Evolutionary conservation across 2,888 invertebrate genomes (phyloP).

Genomic region (Melanostoma scalare): DNA sequence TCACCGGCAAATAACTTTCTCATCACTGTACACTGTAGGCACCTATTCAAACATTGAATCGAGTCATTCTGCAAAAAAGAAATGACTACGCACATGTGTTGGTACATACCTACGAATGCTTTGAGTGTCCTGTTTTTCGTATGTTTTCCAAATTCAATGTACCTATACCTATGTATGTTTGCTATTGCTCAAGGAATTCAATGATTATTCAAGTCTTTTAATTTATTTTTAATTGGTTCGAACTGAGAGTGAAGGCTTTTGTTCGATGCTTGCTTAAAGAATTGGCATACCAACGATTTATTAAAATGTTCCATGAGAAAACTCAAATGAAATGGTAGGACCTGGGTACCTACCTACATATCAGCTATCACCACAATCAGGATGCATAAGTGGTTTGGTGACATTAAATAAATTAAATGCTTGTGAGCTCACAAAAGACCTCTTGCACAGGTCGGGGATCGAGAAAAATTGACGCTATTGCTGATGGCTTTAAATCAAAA

Average conservation of each 20-base stretch:
- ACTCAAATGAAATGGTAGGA: constrained; percentile 1
- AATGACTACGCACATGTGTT: too few relatives aligned
- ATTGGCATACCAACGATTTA: constrained; percentile 27
- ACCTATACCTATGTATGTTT: neutral
- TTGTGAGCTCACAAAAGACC: constrained; percentile 33
- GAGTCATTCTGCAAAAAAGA: too few relatives aligned
- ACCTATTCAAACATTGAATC: too few relatives aligned
- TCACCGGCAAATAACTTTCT: too few relatives aligned
- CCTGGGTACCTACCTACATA: constrained; percentile 15
- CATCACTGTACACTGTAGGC: too few relatives aligned
- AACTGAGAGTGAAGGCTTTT: constrained; percentile 44
- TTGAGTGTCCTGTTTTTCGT: constrained; percentile 34
- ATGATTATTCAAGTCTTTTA: constrained; percentile 50
- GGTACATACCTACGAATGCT: too few relatives aligned
- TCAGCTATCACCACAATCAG: constrained; percentile 1
- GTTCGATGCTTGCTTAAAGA: constrained; percentile 24
- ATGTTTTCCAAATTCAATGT: constrained; percentile 23
- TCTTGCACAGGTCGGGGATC: neutral
- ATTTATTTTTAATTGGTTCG: constrained; percentile 67
- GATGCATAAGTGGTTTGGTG: constrained; percentile 59
- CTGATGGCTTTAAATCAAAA: constrained; percentile 68
- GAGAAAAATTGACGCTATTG: constrained; percentile 31
- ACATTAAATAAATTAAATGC: constrained; percentile 61
- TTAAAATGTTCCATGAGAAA: constrained; percentile 16
- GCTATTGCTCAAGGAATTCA: constrained; percentile 18